Percentiles rank a stretch among this genome's conserved stretches.
Evolutionary conservation across 2,797 vertebrate species (phyloP).

Genomic region (Rhinogobio ventralis): DNA sequence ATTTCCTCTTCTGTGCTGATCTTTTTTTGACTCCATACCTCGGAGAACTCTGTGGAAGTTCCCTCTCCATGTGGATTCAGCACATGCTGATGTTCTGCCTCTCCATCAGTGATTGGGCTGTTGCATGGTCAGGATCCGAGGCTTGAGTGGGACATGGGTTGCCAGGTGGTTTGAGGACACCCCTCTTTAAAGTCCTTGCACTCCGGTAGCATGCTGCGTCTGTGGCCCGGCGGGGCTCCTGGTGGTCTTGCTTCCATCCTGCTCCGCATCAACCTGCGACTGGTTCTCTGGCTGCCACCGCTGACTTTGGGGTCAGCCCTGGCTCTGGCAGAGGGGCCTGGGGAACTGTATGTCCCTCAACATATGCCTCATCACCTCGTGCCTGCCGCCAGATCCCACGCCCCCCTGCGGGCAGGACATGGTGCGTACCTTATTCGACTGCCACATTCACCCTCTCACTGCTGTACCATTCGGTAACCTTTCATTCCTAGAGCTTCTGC

Average conservation of each 20-base stretch:
- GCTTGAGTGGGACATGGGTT: conserved; percentile 51
- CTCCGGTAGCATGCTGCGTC: conserved; percentile 54
- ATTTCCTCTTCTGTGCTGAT: not conserved
- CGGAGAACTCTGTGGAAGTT: conserved; percentile 47
- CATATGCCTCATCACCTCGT: conserved; percentile 54
- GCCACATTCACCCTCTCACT: conserved; percentile 27
- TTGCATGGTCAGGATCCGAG: conserved; percentile 35
- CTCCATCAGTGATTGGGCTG: conserved; percentile 14
- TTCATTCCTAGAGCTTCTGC: conserved; percentile 1
- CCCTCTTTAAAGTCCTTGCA: conserved; percentile 27
- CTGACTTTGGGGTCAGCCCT: conserved; percentile 49
- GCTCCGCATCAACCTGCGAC: conserved; percentile 53
- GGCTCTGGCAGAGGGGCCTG: conserved; percentile 51
- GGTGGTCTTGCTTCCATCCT: conserved; percentile 49
- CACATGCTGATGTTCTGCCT: conserved; percentile 33
- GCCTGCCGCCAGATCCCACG: conserved; percentile 56
- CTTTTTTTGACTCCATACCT: conserved; percentile 12
- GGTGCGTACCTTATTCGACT: conserved; percentile 59
- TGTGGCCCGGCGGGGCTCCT: conserved; percentile 52
- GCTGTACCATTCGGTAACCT: conserved; percentile 29
- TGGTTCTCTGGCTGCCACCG: conserved; percentile 53
- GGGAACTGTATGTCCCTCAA: conserved; percentile 46
- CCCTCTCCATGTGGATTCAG: conserved; percentile 46
- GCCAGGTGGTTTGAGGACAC: conserved; percentile 53
- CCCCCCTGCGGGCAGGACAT: conserved; percentile 64